Conservation (phyloP, 2,113 vertebrate genomes). For the Sinocyclocheilus maitianheensis region DNA sequence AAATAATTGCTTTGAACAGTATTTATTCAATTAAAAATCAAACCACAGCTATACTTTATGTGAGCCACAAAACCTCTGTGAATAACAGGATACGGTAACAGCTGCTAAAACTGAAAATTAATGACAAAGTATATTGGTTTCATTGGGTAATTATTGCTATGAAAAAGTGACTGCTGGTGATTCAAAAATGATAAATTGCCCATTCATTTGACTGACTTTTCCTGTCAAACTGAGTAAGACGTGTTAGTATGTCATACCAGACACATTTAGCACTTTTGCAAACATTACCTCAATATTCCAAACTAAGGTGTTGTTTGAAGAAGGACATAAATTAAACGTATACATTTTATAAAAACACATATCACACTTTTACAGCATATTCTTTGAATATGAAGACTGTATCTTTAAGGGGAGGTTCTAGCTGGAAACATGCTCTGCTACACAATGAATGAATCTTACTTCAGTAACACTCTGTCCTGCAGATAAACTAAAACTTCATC, state of each 20-base stretch:
- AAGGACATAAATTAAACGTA: not conserved
- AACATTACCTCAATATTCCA: no score
- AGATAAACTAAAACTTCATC: not conserved
- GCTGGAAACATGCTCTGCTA: not conserved
- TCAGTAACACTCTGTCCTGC: not conserved
- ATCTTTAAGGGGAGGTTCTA: conserved; percentile 1
- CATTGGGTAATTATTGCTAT: not conserved
- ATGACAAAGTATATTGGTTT: not conserved
- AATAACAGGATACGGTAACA: not conserved
- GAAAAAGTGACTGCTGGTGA: not conserved
- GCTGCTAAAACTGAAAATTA: not conserved
- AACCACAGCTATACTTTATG: not conserved
- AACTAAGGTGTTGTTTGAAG: no score
- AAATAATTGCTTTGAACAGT: not conserved
- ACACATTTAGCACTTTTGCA: not conserved
- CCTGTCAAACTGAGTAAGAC: not conserved
- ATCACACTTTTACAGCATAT: not conserved
- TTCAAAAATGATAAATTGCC: not conserved
- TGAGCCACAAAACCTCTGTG: not conserved
- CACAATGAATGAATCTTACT: not conserved
- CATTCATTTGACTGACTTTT: no score
- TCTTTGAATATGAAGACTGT: not conserved
- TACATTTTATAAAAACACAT: not conserved
- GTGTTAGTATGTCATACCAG: not conserved
- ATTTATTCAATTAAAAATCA: not conserved